Conservation (phyloP, 2,797 vertebrate genomes). For the Aselliscus stoliczkanus region DNA sequence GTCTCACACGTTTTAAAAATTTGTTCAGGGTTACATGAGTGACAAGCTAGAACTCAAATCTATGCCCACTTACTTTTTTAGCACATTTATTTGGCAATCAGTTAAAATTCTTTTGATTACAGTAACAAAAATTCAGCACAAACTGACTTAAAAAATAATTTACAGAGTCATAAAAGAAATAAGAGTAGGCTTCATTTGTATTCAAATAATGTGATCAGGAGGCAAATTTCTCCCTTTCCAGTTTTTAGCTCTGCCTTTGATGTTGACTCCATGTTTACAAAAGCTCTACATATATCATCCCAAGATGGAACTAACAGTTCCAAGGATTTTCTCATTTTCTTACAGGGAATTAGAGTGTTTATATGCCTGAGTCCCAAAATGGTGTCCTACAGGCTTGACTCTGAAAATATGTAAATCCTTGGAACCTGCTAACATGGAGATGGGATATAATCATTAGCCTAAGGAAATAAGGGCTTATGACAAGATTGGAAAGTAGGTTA, state of each 20-base stretch:
- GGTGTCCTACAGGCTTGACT: not conserved
- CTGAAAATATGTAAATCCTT: not conserved
- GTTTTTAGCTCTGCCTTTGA: not conserved
- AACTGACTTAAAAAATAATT: not conserved
- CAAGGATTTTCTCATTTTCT: not conserved
- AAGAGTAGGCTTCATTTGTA: not conserved
- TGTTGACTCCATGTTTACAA: not conserved
- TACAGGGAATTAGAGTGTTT: not conserved
- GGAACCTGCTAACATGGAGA: not conserved
- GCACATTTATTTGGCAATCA: not conserved
- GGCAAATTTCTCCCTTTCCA: not conserved
- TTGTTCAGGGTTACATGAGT: not conserved
- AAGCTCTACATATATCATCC: not conserved
- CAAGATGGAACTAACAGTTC: not conserved
- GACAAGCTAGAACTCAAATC: not conserved
- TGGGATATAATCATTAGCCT: not conserved
- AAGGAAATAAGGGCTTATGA: not conserved
- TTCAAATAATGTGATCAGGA: not conserved
- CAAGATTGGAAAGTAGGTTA: not conserved
- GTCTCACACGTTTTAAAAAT: not conserved
- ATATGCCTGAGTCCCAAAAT: not conserved
- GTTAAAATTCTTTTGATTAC: not conserved
- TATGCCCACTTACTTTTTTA: not conserved
- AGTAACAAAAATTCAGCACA: not conserved
- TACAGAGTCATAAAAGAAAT: not conserved